phyloP scores from a whole-genome alignment of 2,888 invertebrate species.

The Crioceris asparagi region DNA sequence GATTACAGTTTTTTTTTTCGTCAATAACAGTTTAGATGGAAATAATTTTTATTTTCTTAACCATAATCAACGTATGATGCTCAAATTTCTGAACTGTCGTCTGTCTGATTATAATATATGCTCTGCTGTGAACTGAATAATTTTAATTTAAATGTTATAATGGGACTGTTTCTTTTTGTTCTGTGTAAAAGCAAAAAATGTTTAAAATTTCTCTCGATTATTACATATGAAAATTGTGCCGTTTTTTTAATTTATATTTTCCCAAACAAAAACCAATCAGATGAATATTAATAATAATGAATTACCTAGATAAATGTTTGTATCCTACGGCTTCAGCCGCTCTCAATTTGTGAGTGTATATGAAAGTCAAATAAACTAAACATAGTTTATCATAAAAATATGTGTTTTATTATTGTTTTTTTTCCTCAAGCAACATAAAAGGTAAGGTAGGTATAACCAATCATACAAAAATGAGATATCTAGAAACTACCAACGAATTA shows the following conservation, averaged over 20 bases:
- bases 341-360: slow-evolving; percentile 44
- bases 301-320: slow-evolving; percentile 44
- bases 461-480: too few relatives aligned
- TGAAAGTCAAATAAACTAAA: slow-evolving; percentile 45
- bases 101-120: too few relatives aligned
- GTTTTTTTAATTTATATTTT: slow-evolving; percentile 29
- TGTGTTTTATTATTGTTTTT: slow-evolving; percentile 14
- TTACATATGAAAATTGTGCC: slow-evolving; percentile 28
- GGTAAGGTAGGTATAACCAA: background rate
- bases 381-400: slow-evolving; percentile 44
- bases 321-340: slow-evolving; percentile 43
- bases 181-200: slow-evolving; percentile 18
- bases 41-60: too few relatives aligned
- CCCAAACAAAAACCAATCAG: too few relatives aligned
- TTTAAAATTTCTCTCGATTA: slow-evolving; percentile 7
- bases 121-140: too few relatives aligned
- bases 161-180: too few relatives aligned
- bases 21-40: too few relatives aligned
- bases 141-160: too few relatives aligned
- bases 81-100: too few relatives aligned
- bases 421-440: slow-evolving; percentile 1
- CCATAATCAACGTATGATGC: too few relatives aligned
- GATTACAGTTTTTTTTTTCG: too few relatives aligned
- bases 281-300: slow-evolving; percentile 44
- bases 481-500: too few relatives aligned